Conservation (phyloP, 2,113 vertebrate genomes). For the Eidolon helvum region DNA sequence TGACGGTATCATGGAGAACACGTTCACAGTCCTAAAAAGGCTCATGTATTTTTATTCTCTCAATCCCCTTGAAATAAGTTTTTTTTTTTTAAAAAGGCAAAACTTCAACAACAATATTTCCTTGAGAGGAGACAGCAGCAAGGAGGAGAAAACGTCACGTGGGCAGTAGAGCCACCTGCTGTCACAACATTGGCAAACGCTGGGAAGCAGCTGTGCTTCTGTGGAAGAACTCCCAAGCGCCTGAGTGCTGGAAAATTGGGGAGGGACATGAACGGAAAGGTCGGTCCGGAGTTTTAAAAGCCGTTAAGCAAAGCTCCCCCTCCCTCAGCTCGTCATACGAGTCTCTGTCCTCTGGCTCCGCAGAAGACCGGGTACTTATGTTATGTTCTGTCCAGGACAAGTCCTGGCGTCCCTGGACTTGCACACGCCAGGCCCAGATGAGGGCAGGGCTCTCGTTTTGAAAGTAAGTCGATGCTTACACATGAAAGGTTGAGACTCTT, state of each 20-base stretch:
- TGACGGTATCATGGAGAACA: rapidly evolving
- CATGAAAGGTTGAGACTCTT: rapidly evolving
- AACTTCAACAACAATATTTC: neutral
- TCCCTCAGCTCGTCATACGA: rapidly evolving
- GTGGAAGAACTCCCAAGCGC: rapidly evolving
- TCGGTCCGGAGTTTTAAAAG: too few relatives aligned
- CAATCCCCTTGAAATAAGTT: neutral
- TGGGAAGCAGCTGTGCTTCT: neutral
- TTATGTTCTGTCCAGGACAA: neutral
- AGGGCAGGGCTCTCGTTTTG: neutral
- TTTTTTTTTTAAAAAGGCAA: too few relatives aligned
- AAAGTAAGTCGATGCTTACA: neutral
- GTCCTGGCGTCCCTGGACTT: too few relatives aligned
- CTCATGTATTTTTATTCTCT: neutral
- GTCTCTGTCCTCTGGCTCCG: neutral
- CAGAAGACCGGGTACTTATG: too few relatives aligned
- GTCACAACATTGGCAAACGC: rapidly evolving
- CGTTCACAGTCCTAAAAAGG: neutral
- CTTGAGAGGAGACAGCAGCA: neutral
- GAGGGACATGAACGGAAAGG: neutral
- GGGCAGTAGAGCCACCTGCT: neutral
- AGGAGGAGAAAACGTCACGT: neutral
- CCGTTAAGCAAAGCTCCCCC: neutral
- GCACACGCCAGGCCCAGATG: rapidly evolving
- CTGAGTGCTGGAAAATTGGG: neutral